phyloP scores from a whole-genome alignment of 2,113 vertebrate species.

The Bungarus multicinctus region DNA sequence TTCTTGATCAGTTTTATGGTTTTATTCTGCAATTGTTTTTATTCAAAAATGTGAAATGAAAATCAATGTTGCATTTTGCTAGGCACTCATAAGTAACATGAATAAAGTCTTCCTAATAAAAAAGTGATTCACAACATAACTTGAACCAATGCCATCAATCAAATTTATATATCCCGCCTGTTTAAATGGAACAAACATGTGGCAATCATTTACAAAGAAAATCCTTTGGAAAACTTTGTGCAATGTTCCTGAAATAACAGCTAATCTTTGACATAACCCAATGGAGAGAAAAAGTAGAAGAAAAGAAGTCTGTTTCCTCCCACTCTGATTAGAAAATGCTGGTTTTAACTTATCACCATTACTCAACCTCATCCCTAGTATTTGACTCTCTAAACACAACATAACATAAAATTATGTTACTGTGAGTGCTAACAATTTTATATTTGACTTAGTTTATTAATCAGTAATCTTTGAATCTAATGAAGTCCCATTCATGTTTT shows the following conservation, averaged over 20 bases:
- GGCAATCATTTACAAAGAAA: constrained; percentile 68
- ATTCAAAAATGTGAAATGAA: constrained; percentile 31
- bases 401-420: not conserved
- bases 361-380: not conserved
- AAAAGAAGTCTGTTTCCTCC: constrained; percentile 63
- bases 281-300: constrained; percentile 49
- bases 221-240: constrained; percentile 58
- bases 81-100: constrained; percentile 53
- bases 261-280: constrained; percentile 70
- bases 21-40: constrained; percentile 26
- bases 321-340: constrained; percentile 26
- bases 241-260: constrained; percentile 48
- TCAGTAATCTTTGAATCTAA: not conserved
- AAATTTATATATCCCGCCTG: constrained; percentile 51
- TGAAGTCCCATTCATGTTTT: not conserved
- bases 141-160: constrained; percentile 64
- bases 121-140: constrained; percentile 61
- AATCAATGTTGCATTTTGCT: constrained; percentile 50
- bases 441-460: not conserved
- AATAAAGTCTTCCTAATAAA: constrained; percentile 52
- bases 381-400: not conserved
- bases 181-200: constrained; percentile 62
- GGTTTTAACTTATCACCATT: constrained; percentile 28
- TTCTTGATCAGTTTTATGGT: not conserved
- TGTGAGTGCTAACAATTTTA: not conserved